Conservation (phyloP, 2,888 invertebrate species). For the Teleogryllus oceanicus region DNA sequence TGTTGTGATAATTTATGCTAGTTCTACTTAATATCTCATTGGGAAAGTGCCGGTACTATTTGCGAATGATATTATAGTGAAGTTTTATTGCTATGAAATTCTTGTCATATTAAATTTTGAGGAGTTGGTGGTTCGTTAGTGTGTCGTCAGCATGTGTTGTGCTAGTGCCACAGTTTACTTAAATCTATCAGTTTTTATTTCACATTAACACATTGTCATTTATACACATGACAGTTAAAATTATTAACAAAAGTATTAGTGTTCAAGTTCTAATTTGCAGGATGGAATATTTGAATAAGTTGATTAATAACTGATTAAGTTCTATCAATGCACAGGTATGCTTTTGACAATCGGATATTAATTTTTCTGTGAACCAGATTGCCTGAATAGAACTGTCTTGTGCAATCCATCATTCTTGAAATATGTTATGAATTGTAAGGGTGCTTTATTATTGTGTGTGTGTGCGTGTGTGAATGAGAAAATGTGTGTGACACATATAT, state of each 20-base stretch:
- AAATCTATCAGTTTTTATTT: not conserved
- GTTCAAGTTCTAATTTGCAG: not conserved
- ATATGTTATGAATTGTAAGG: not conserved
- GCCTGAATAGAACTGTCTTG: not conserved
- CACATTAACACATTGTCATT: not conserved
- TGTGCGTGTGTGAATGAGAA: not conserved
- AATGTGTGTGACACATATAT: not conserved
- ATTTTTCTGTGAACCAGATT: not conserved
- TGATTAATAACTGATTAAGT: not conserved
- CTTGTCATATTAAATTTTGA: not conserved
- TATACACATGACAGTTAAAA: no score
- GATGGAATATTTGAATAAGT: not conserved
- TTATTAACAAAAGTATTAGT: no score
- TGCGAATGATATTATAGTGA: not conserved
- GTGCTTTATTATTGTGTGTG: not conserved
- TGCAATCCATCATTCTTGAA: not conserved
- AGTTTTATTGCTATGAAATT: not conserved
- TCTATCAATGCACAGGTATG: not conserved
- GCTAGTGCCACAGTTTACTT: slow-evolving; percentile 7
- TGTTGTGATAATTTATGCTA: slow-evolving; percentile 36
- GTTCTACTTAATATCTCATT: slow-evolving; percentile 31
- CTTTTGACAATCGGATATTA: not conserved
- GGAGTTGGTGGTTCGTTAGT: not conserved
- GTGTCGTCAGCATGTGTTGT: not conserved
- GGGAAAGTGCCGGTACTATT: not conserved